Conservation (phyloP, 2,113 vertebrate genomes). For the Syngnathus floridae region DNA sequence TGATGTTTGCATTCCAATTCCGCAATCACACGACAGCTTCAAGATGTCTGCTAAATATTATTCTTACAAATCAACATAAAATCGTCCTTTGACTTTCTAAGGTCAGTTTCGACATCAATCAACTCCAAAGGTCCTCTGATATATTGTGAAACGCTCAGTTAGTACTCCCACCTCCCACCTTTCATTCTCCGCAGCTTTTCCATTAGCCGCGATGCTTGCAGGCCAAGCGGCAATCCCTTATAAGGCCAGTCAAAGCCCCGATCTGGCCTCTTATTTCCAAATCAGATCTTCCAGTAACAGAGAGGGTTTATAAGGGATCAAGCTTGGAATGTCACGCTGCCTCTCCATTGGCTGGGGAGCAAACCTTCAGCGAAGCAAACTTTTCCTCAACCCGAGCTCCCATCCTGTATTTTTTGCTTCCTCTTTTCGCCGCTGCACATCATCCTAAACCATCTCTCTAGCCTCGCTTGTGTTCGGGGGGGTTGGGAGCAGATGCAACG, state of each 20-base stretch:
- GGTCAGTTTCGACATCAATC: neutral
- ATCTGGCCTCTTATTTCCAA: constrained; percentile 2
- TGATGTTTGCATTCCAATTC: neutral
- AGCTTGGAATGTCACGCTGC: constrained; percentile 4
- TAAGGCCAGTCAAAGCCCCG: neutral
- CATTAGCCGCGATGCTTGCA: neutral
- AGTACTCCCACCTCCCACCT: neutral
- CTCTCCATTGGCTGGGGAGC: neutral
- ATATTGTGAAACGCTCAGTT: neutral
- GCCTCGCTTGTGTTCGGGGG: neutral
- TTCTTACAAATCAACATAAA: neutral
- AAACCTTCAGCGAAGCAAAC: neutral
- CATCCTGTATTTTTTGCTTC: neutral
- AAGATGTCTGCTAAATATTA: neutral
- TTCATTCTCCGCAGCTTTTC: neutral
- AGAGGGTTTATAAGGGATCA: constrained; percentile 4
- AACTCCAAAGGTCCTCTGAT: neutral
- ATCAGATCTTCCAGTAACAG: constrained; percentile 2
- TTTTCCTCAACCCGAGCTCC: neutral
- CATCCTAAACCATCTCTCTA: neutral
- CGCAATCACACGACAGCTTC: neutral
- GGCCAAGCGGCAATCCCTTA: constrained; percentile 1
- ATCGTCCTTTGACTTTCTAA: neutral
- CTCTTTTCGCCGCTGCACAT: neutral
- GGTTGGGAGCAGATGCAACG: neutral